Conservation (phyloP, 1,140 invertebrate genomes). For the Hypsibius dujardini region DNA sequence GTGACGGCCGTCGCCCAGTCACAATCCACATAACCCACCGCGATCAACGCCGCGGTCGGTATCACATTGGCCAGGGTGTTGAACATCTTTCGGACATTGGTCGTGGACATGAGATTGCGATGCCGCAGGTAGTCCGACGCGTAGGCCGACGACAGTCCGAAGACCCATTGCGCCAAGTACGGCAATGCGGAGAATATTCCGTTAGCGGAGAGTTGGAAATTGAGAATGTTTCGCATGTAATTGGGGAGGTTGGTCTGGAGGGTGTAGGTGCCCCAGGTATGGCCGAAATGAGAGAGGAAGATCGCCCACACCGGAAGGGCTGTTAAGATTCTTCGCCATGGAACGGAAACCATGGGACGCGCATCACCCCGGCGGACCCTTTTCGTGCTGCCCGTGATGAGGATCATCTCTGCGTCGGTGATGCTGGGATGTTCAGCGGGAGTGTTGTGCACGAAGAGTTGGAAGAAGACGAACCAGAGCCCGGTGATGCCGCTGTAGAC, state of each 20-base stretch:
- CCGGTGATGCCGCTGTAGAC: conserved; percentile 55
- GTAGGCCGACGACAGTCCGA: conserved; percentile 30
- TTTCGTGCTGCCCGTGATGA: not conserved
- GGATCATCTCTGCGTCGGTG: not conserved
- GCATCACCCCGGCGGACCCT: not conserved
- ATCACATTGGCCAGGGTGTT: conserved; percentile 28
- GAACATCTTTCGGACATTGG: conserved; percentile 29
- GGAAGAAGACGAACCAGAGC: conserved; percentile 66
- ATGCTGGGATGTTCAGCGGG: conserved; percentile 18
- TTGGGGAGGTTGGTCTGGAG: conserved; percentile 33
- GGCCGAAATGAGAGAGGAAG: conserved; percentile 69
- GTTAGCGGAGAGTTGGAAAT: conserved; percentile 34
- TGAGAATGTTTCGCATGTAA: conserved; percentile 34
- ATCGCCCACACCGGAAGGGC: conserved; percentile 77
- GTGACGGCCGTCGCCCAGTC: not conserved
- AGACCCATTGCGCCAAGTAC: conserved; percentile 31
- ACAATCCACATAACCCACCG: not conserved
- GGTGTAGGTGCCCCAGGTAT: conserved; percentile 55
- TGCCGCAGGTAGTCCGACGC: conserved; percentile 29
- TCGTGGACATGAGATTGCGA: conserved; percentile 26
- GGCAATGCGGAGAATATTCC: conserved; percentile 34
- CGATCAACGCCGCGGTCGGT: not conserved
- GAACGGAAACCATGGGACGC: not conserved
- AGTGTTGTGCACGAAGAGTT: conserved; percentile 57
- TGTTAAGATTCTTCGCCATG: conserved; percentile 55